phyloP scores from a whole-genome alignment of 2,888 invertebrate species.

The Chaitophorus viminalis region DNA sequence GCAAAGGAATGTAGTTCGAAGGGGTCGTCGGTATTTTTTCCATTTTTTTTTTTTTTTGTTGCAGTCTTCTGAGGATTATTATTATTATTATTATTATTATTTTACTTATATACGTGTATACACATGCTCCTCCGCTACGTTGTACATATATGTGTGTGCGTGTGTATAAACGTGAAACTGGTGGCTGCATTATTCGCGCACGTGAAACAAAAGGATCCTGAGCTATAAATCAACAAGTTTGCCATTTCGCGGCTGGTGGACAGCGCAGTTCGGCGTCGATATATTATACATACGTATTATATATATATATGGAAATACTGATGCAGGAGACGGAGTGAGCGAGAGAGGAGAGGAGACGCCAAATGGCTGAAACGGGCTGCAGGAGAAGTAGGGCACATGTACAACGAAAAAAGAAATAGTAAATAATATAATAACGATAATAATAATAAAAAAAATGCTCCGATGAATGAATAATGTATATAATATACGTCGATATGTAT shows the following conservation, averaged over 20 bases:
- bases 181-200: conserved; percentile 49
- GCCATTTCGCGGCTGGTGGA: conserved; percentile 31
- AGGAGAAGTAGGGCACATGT: neutral
- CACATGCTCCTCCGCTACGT: neutral
- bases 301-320: too few relatives aligned
- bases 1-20: conserved; percentile 57
- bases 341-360: neutral
- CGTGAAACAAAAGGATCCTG: conserved; percentile 53
- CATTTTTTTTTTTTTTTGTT: conserved; percentile 9
- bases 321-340: neutral
- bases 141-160: neutral
- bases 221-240: conserved; percentile 53
- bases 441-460: conserved; percentile 23
- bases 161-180: conserved; percentile 38
- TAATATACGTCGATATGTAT: conserved; percentile 2
- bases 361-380: neutral
- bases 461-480: conserved; percentile 59
- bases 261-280: neutral
- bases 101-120: neutral
- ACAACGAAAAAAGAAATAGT: conserved; percentile 30
- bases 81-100: neutral
- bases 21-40: conserved; percentile 54
- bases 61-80: conserved; percentile 33
- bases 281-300: neutral
- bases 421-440: neutral